These are phyloP conservation scores for Pavo muticus DNA, from an alignment of 2,113 vertebrate species.

Conservation along the genomic window DNA sequence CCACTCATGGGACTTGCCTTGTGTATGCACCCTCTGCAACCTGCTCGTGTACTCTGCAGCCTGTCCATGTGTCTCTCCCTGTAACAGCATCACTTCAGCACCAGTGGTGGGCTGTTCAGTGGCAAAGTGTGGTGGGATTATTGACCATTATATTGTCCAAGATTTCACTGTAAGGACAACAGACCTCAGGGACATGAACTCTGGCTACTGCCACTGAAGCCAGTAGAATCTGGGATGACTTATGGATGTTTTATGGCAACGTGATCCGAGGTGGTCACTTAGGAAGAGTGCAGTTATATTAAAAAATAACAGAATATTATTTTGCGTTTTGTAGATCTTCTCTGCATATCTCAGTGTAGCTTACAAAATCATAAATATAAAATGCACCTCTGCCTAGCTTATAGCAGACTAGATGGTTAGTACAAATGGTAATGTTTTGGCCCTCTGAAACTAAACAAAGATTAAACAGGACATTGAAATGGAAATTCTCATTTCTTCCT, in stretches of 20 bases:
- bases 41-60: background rate
- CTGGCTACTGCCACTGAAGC: background rate
- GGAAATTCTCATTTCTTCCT: background rate
- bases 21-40: background rate
- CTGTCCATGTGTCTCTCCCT: background rate
- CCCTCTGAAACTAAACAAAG: background rate
- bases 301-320: background rate
- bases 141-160: background rate
- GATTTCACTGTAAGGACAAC: background rate
- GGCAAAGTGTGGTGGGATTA: background rate
- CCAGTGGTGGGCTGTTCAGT: background rate
- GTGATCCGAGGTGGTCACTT: accelerated
- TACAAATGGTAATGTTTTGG: background rate
- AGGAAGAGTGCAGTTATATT: background rate
- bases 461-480: background rate
- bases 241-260: background rate
- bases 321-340: background rate
- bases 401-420: background rate
- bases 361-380: background rate
- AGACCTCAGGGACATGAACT: background rate
- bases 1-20: background rate
- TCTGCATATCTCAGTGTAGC: background rate
- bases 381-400: background rate
- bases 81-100: background rate
- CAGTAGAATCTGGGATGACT: background rate